Base-by-base conservation (phyloP, 2,113 vertebrate genomes). In the Platysternon megacephalum region DNA sequence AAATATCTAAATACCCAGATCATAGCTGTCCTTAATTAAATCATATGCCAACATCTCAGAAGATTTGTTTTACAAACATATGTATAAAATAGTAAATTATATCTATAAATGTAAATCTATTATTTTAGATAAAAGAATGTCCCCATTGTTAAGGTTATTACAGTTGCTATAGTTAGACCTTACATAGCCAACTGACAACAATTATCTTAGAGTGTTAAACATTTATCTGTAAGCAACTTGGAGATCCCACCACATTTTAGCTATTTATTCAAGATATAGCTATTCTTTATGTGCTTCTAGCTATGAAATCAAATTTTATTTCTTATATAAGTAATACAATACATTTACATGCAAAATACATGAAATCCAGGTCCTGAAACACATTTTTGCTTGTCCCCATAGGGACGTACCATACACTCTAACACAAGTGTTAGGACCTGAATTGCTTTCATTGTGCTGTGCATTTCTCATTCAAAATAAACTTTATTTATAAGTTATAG, bases 171-270 rank as follows among this genome's bases (percentile, higher is more conserved):
- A 94, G 91, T 95, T 95, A 97, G 78, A 81, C 12, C 79, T 94
- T 91, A 82, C 91, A 91, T 68, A 90, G 88, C 65, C 58, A 90
- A 97, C 85, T 86, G 82, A 87, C 32, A 83, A 82, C 72, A 79
- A 52, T 93, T 96, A 94, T 87, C 91, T 93, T 95, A 93, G 94
- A 94, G 88, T 65, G 53, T 88, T 88, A 97, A 96, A 93, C 93
- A 86, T 91, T 95, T 93, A 68, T 95, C 93, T 97, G 91, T 95
- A 96, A 95, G n/a, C n/a, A 55, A 39, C 3, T 6, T 44, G 53
- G 16, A 44, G 39, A 76, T 58, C n/a, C 48, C 42, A 52, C 9
- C 21, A 46, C 14, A 16, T 26, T 21, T 58, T 21, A 84, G 21
- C n/a, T 11, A 42, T 35, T 29, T 84, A 58, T 49, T 85, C 55